These are phyloP conservation scores for Caenorhabditis inopinata DNA, from an alignment of 1,140 invertebrate genomes.

Conservation along the genomic window DNA sequence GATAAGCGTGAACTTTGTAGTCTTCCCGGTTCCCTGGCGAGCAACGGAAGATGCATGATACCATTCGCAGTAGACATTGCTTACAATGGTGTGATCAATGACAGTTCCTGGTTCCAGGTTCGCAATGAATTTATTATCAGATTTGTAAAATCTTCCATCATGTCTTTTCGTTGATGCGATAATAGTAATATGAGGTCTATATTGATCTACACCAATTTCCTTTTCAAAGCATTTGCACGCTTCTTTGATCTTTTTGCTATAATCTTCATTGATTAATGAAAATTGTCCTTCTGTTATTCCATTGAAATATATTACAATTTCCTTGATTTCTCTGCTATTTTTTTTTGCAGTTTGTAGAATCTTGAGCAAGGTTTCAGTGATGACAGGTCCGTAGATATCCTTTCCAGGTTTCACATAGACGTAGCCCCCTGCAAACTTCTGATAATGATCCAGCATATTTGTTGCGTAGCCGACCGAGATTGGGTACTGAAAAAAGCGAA, in stretches of 20 bases:
- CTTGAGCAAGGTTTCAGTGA: neutral
- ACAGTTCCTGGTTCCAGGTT: neutral
- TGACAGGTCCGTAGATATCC: neutral
- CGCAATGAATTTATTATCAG: neutral
- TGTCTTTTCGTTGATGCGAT: neutral
- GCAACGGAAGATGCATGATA: neutral
- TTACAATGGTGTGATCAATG: neutral
- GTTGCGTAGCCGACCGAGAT: neutral
- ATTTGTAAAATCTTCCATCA: neutral
- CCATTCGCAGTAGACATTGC: neutral
- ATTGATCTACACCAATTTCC: too few species aligned
- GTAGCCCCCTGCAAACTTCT: neutral
- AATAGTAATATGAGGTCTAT: too few species aligned
- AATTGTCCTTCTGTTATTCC: constrained; percentile 27
- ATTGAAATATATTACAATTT: constrained; percentile 21
- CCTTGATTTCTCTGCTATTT: neutral
- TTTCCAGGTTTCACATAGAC: neutral
- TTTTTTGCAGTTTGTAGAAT: neutral
- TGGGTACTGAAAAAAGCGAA: neutral
- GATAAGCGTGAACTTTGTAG: neutral
- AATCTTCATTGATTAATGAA: too few species aligned
- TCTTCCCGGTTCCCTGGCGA: neutral
- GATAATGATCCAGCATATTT: neutral
- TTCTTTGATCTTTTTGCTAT: too few species aligned
- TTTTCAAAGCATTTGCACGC: too few species aligned